A percentile compares a stretch with the other conserved stretches of the same genome.
phyloP scores from a whole-genome alignment of 2,113 vertebrate genomes.

The Oryctolagus cuniculus region mOryCun1.1 NC_091446.1:76287001-76287500 shows the following conservation, averaged over 20 bases:
- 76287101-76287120: not conserved
- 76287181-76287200: not conserved
- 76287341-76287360: not conserved
- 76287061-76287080: not conserved
- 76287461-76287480: not conserved
- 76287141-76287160: not conserved
- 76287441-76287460: not conserved
- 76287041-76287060: not conserved
- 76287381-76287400: not conserved
- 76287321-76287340: not conserved
- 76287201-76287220: not conserved
- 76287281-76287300: not conserved
- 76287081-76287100: not conserved
- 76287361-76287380: not conserved
- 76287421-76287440: not conserved
- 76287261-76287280: not conserved
- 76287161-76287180: fast-evolving
- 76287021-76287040: not conserved
- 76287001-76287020: not conserved
- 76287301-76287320: not conserved
- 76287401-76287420: not conserved
- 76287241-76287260: not conserved
- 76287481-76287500: not conserved
- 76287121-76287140: not conserved
- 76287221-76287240: not conserved